Evolutionary conservation across 2,888 invertebrate genomes (phyloP), one percentile per base, ranked within the genome.

Genomic region (Phaonia tiefii): DNA sequence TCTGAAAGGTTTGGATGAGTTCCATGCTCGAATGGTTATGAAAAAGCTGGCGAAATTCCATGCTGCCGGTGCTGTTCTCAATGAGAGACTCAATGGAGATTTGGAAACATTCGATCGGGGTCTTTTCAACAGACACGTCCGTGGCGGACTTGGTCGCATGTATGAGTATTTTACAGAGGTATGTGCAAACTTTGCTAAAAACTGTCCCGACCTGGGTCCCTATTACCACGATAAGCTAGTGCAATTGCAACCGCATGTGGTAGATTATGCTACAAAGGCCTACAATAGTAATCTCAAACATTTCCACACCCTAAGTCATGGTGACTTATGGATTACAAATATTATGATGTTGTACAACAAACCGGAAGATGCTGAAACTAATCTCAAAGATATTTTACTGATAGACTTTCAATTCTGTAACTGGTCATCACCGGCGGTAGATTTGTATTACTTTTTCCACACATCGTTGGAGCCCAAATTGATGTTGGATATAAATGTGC

Each of bases 31-130:
- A 76, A 2, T 91, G 51, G 86, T 89, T 0, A 76, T 92, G 0
- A 85, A 86, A 1, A 88, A 91, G 8, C 80, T 92, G 83, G 92
- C 92, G 0, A 90, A 90, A 82, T 91, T 92, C 85, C 92, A 92
- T 85, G 92, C 92, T 0, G 86, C 92, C 0, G 91, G 91, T 0
- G 89, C 92, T 0, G 91, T 91, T 2, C 84, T 90, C 39, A 92
- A 92, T 75, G 86, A 89, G 22, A 89, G 86, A 0, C 84, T 87
- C 7, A 85, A 86, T 0, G 87, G 86, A 0, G 63, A 81, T 0
- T 80, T 85, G 17, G 77, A 87, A 2, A 75, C 84, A 13, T 86
- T 88, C 37, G 86, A 90, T 80, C 87, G 85, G 17, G 90, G 90
- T 0, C 83, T 90, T 31, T 89, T 88, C 17, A 90, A 90, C 84